These are phyloP conservation scores for Acinonyx jubatus DNA, from an alignment of 2,113 vertebrate genomes.

Conservation along the genomic window DNA sequence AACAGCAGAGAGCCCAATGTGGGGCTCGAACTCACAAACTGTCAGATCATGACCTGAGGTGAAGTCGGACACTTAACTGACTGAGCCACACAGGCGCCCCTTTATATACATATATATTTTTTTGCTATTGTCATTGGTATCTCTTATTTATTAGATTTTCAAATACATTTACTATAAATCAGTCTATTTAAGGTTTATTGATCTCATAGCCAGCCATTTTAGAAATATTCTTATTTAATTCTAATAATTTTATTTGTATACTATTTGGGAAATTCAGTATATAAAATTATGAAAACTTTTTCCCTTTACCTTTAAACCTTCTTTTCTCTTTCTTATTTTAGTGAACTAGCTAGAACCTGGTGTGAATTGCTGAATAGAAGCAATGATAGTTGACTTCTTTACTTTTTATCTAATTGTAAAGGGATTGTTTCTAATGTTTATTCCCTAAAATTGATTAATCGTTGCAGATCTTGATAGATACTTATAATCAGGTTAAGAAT, in stretches of 20 bases:
- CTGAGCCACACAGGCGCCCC: too few species aligned
- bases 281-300: background rate
- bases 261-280: background rate
- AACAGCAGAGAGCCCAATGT: too few species aligned
- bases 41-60: too few species aligned
- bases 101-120: background rate
- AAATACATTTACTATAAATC: background rate
- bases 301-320: background rate
- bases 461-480: background rate
- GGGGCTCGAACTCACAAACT: too few species aligned
- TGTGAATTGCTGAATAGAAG: background rate
- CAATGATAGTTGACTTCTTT: background rate
- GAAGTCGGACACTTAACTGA: too few species aligned
- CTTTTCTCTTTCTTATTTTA: background rate
- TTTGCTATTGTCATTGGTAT: background rate
- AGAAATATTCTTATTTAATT: background rate
- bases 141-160: background rate
- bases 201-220: background rate
- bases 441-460: background rate
- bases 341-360: background rate
- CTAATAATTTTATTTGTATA: background rate
- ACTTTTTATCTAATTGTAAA: background rate
- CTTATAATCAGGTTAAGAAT: background rate
- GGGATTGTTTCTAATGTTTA: background rate
- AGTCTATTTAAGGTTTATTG: background rate